Base-by-base conservation (phyloP, 2,888 invertebrate species). In the Dione vanillae region DNA sequence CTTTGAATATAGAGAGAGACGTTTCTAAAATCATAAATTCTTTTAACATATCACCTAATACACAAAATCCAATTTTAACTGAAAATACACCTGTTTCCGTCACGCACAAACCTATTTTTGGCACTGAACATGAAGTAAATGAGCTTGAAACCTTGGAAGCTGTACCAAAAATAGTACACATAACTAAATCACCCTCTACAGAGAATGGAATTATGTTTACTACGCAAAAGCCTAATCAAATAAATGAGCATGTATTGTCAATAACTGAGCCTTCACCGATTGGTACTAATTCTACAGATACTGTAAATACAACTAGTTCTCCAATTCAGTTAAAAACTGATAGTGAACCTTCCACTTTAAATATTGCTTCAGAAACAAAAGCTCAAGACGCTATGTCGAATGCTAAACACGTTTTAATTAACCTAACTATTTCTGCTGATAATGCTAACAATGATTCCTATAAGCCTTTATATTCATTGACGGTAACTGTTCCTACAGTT, bases 401-500 rank as follows among this genome's bases (percentile, higher is more conserved):
- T 78, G 88, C 89, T 78, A 95, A 95, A 87, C 95, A 96, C 79
- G 95, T 97, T 79, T 92, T 97, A 77, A 96, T 97, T 73, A 97
- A 97, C 89, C 94, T 97, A 77, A 97, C 97, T 10, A 97, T 97
- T 81, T 95, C 96, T 72, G 95, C 96, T 54, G 96, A 96, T 80
- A 86, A 91, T 73, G 85, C 87, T 54, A 87, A 87, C 74, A 88
- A 83, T 76, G 85, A 88, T 72, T 83, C 85, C 76, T 93, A 94
- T 79, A 95, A 95, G 81, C 95, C 95, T 61, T 94, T 97, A 75
- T 97, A 97, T 90, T 95, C 97, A 47, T 91, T 97, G 78, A 97
- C 97, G 80, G 95, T 97, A 72, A 96, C 96, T 74, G 95, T 97
- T 69, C 97, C 97, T 11, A 95, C 95, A 67, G 92, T 94, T 78